A percentile compares a stretch with the other conserved stretches of the same genome.
Conservation (phyloP, 2,888 invertebrate species). For the Orthonychiurus folsomi region DNA sequence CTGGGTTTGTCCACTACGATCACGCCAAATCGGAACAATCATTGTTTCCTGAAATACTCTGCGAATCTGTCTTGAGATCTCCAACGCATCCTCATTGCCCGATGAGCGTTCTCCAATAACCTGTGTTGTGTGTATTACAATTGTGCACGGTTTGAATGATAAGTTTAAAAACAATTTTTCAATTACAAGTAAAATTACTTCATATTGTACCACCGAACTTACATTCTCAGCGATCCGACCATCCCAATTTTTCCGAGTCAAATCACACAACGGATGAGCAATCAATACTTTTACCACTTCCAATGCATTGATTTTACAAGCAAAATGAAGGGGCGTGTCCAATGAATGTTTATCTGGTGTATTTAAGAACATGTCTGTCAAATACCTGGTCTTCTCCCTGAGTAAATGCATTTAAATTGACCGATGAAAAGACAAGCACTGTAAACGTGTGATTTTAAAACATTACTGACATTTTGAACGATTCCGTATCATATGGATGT, state of each 20-base stretch:
- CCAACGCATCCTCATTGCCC: too few relatives aligned
- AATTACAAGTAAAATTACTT: too few relatives aligned
- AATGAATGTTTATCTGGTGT: conserved; percentile 86
- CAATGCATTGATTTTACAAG: conserved; percentile 75
- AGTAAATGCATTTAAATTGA: too few relatives aligned
- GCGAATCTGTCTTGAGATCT: conserved; percentile 47
- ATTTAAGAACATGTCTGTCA: conserved; percentile 83
- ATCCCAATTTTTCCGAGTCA: conserved; percentile 61
- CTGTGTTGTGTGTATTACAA: too few relatives aligned
- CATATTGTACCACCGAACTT: conserved; percentile 44
- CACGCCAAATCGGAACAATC: conserved; percentile 79
- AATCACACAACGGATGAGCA: conserved; percentile 72
- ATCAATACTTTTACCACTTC: conserved; percentile 70
- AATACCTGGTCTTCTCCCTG: conserved; percentile 44
- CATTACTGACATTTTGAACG: too few relatives aligned
- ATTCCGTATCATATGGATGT: conserved; percentile 63
- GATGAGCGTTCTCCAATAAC: conserved; percentile 63
- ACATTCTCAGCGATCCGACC: conserved; percentile 68
- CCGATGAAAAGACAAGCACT: conserved; percentile 5
- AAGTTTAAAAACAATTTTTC: too few relatives aligned
- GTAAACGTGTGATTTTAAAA: too few relatives aligned
- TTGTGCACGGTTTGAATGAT: too few relatives aligned
- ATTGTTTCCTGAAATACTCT: conserved; percentile 61
- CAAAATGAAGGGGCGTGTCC: conserved; percentile 93
- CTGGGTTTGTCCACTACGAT: conserved; percentile 45